Conservation (phyloP, 2,113 vertebrate species). For the Calonectris borealis region DNA sequence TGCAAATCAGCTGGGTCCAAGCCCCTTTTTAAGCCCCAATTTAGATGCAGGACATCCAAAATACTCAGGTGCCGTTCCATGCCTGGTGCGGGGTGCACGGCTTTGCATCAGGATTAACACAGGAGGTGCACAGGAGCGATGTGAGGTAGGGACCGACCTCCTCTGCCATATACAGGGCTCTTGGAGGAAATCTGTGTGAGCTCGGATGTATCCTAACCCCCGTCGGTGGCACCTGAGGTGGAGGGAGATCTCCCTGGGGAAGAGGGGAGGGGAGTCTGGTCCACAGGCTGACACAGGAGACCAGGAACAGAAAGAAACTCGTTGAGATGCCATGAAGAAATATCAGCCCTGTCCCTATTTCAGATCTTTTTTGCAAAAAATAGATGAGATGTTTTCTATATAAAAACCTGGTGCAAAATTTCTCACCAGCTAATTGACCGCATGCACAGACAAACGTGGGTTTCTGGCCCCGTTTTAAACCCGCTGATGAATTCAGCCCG, state of each 20-base stretch:
- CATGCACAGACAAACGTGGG: not conserved
- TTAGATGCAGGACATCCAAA: not conserved
- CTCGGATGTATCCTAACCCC: not conserved
- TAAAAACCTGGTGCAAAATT: not conserved
- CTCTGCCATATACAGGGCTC: not conserved
- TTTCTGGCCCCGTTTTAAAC: not conserved
- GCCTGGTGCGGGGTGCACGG: rapidly evolving
- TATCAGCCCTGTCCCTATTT: not conserved
- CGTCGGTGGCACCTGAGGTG: not conserved
- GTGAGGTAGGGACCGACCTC: rapidly evolving
- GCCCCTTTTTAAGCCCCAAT: not conserved
- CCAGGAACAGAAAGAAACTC: not conserved
- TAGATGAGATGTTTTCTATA: not conserved
- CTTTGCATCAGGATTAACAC: not conserved
- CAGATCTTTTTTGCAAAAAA: not conserved
- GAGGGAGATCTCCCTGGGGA: not conserved
- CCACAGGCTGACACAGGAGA: not conserved
- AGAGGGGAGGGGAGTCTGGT: not conserved
- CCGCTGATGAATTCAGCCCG: not conserved
- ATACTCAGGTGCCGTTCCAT: rapidly evolving
- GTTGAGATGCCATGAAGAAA: not conserved
- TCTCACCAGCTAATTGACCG: not conserved
- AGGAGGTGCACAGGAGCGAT: not conserved
- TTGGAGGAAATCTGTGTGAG: not conserved
- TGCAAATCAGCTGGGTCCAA: not conserved